phyloP scores from a whole-genome alignment of 2,113 vertebrate genomes.

The Artemisiospiza belli region DNA sequence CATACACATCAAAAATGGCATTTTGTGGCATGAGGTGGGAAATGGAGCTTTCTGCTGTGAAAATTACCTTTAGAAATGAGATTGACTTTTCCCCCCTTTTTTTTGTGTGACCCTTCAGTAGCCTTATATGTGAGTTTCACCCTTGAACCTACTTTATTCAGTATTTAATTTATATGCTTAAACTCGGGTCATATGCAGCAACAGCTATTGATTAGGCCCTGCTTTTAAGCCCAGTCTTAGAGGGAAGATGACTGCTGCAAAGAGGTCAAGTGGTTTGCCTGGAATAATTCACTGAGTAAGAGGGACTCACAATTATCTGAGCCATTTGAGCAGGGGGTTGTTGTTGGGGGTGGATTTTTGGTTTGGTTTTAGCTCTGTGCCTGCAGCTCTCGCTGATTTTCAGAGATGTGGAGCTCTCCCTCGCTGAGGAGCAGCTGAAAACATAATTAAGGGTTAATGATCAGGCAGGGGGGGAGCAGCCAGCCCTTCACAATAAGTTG shows the following conservation, averaged over 20 bases:
- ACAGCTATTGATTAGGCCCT: background rate
- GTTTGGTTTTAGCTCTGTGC: background rate
- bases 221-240: conserved; percentile 5
- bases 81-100: rapidly evolving
- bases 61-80: background rate
- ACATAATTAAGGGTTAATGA: conserved; percentile 35
- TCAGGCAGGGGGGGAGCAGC: background rate
- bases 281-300: background rate
- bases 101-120: background rate
- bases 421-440: background rate
- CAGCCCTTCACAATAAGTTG: background rate
- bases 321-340: rapidly evolving
- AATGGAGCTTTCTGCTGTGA: background rate
- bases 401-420: background rate
- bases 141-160: conserved; percentile 5
- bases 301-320: background rate
- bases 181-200: background rate
- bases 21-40: background rate
- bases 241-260: background rate
- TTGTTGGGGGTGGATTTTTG: background rate
- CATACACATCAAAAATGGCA: background rate
- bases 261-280: background rate
- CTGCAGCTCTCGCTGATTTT: background rate
- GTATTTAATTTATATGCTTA: conserved; percentile 11
- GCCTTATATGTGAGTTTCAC: background rate